Conservation (phyloP, 2,888 invertebrate genomes). For the Brachyptera risi region DNA sequence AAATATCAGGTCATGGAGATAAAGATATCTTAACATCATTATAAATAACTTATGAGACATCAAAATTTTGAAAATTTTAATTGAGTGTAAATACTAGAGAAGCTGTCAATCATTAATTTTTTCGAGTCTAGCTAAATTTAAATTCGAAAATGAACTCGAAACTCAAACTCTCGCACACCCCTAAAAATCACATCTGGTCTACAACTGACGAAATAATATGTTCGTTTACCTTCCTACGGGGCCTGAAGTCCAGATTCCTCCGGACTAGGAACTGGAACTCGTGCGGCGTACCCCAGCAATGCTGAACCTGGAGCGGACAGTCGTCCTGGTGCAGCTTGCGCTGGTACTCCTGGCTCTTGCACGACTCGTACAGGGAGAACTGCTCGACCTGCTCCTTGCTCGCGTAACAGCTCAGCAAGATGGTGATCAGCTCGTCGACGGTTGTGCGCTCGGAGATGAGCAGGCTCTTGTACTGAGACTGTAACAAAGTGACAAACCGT, state of each 20-base stretch:
- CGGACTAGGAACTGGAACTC: constrained; percentile 79
- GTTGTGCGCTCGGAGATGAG: constrained; percentile 86
- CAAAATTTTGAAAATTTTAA: too few relatives aligned
- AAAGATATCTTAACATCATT: too few relatives aligned
- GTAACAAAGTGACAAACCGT: constrained; percentile 32
- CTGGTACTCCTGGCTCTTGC: constrained; percentile 79
- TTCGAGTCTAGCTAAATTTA: too few relatives aligned
- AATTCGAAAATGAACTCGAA: too few relatives aligned
- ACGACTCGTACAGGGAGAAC: constrained; percentile 81
- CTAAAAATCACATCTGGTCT: too few relatives aligned
- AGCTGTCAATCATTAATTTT: too few relatives aligned
- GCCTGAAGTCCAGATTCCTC: constrained; percentile 73
- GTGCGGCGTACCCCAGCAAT: constrained; percentile 58
- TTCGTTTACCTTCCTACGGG: constrained; percentile 44
- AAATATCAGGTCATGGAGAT: too few relatives aligned
- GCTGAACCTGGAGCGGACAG: constrained; percentile 75
- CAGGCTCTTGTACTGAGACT: constrained; percentile 89
- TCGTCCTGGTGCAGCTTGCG: constrained; percentile 85
- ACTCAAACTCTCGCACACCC: too few relatives aligned
- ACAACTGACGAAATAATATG: constrained; percentile 27
- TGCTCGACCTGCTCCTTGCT: constrained; percentile 79
- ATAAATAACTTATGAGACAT: too few relatives aligned
- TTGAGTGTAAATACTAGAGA: too few relatives aligned
- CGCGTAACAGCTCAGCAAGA: constrained; percentile 80
- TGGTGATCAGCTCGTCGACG: constrained; percentile 79